Base-by-base conservation (phyloP, 2,113 vertebrate genomes). In the Pholis gunnellus region DNA sequence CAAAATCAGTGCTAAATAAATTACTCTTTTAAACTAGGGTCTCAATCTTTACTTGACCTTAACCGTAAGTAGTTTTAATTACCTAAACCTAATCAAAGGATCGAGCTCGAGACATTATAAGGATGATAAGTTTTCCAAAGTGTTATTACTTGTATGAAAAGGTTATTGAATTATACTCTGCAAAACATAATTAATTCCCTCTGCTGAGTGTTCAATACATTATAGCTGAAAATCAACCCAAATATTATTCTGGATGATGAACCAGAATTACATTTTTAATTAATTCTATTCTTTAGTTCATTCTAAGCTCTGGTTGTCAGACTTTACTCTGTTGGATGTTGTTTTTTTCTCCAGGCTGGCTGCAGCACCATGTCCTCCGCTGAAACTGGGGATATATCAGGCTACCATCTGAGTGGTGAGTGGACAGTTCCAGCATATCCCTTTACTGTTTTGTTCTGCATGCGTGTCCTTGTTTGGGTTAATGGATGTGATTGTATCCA, bases 321-420 rank as follows among this genome's bases (percentile, higher is more conserved):
- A 52, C 48, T 60, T 70, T 66, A 52, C 52, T 56, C 54, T 56
- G 50, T 22, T 52, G 5, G 54, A 56, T 27, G 54, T 59, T 59
- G n/a, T 29, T 38, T 38, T 40, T 40, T 8, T 66, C 54, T 78
- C 48, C 83, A 93, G 93, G 90, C 89, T 91, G 93, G 92, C 86
- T 82, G 90, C 92, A 77, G 89, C 86, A 95, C 82, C 88, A 96
- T 96, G 95, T 95, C 95, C 92, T 95, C 94, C 46, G 83, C 91
- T 76, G 82, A 91, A 27, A 91, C 91, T 84, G 93, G 81, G 89
- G 95, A 96, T 81, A 84, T 95, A 84, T 91, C 95, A 72, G 94
- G 94, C 88, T 96, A 96, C 93, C 95, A 94, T 91, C 84, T 94
- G 88, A 96, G 95, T 59, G 95, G 95, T 96, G 85, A 95, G 95